These are phyloP conservation scores for Trilocha varians DNA, from an alignment of 2,888 invertebrate species.

Conservation along the genomic window DNA sequence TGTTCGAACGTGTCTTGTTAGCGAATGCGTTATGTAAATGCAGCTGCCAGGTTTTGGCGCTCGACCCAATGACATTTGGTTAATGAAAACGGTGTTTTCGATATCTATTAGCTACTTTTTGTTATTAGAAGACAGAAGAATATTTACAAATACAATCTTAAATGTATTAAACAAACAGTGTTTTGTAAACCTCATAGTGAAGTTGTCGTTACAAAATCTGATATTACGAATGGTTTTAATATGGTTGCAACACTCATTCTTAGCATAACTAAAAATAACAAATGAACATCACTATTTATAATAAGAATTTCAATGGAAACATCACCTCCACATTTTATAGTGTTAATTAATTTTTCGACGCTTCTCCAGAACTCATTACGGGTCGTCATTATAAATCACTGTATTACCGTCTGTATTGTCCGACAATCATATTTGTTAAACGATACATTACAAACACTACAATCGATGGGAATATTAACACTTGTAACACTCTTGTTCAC, in stretches of 20 bases:
- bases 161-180: too few relatives aligned
- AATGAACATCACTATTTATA: too few relatives aligned
- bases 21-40: slow-evolving; percentile 68
- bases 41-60: neutral
- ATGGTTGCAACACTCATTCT: too few relatives aligned
- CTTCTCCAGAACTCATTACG: neutral
- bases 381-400: neutral
- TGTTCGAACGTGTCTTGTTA: slow-evolving; percentile 71
- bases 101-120: too few relatives aligned
- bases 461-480: neutral
- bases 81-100: neutral
- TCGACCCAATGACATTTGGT: neutral
- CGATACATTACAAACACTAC: neutral
- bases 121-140: too few relatives aligned
- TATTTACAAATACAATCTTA: too few relatives aligned
- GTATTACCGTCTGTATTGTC: neutral
- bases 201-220: too few relatives aligned
- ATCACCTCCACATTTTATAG: too few relatives aligned
- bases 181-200: too few relatives aligned
- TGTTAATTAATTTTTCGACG: neutral
- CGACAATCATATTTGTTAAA: neutral
- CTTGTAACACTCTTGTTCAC: neutral
- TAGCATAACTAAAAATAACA: too few relatives aligned
- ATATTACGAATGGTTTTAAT: too few relatives aligned
- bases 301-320: too few relatives aligned